Conservation (phyloP, 2,888 invertebrate species). For the Polydesmus complanatus region DNA sequence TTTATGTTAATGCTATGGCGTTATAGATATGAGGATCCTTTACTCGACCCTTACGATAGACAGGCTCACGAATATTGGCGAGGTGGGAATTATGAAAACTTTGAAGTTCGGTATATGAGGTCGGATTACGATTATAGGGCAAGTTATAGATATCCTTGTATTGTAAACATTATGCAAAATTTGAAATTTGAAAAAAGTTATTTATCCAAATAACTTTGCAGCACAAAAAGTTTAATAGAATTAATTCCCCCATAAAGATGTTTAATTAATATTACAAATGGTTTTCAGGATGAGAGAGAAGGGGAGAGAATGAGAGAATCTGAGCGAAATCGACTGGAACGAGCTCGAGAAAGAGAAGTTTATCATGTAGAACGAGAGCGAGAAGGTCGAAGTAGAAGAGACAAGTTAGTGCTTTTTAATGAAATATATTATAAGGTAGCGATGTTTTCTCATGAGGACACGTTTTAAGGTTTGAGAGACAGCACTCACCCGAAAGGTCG, state of each 20-base stretch:
- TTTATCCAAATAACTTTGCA: background rate
- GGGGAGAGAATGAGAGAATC: conserved; percentile 1
- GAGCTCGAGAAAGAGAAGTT: conserved; percentile 3
- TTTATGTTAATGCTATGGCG: background rate
- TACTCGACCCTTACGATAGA: conserved; percentile 17
- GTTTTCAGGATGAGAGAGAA: background rate
- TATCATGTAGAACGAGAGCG: background rate
- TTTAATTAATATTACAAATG: background rate
- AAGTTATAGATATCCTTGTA: conserved; percentile 1
- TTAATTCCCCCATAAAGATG: background rate
- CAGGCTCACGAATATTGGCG: conserved; percentile 20
- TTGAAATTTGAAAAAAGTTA: background rate
- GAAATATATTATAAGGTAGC: background rate
- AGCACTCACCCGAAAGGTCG: conserved; percentile 10
- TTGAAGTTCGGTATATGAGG: conserved; percentile 30
- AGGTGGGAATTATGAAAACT: conserved; percentile 30
- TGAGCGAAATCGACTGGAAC: background rate
- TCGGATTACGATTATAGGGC: conserved; percentile 15
- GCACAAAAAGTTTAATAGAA: background rate
- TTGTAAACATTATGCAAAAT: background rate
- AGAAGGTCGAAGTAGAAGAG: conserved; percentile 7
- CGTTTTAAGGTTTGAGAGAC: conserved; percentile 12
- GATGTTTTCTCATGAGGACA: background rate
- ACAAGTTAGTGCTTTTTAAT: conserved; percentile 6
- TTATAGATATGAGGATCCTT: conserved; percentile 18